These are phyloP conservation scores for Porites divaricata DNA, from an alignment of 92 coral and sea anemone species.

Conservation along the genomic window DNA sequence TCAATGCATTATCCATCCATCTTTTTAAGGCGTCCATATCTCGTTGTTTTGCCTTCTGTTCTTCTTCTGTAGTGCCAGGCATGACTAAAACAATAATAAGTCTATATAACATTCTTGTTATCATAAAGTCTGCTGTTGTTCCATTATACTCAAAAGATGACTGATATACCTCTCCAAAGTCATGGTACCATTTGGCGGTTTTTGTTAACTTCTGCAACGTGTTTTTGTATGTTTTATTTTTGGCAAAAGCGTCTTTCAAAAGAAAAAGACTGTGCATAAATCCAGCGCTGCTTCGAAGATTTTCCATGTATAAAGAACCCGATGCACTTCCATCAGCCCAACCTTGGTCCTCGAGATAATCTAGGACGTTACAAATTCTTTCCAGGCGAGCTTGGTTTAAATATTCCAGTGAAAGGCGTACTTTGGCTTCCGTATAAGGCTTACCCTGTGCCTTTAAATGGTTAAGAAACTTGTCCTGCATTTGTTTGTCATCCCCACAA, in stretches of 20 bases:
- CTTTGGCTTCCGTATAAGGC: background rate
- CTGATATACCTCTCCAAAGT: conserved; percentile 80
- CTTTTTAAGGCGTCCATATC: conserved; percentile 64
- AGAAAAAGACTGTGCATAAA: conserved; percentile 61
- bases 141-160: conserved; percentile 64
- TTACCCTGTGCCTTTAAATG: background rate
- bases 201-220: conserved; percentile 33
- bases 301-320: conserved; percentile 63
- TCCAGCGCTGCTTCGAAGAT: conserved; percentile 60
- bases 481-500: background rate
- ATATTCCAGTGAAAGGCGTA: background rate
- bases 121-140: conserved; percentile 76
- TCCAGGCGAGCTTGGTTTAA: conserved; percentile 3
- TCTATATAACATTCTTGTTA: conserved; percentile 64
- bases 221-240: conserved; percentile 16
- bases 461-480: background rate
- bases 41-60: conserved; percentile 42
- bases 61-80: conserved; percentile 39
- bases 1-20: conserved; percentile 75
- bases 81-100: conserved; percentile 59
- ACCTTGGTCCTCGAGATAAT: conserved; percentile 63
- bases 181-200: conserved; percentile 75
- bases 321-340: conserved; percentile 74
- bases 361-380: conserved; percentile 11
- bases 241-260: conserved; percentile 43